Conservation (phyloP, 1,140 invertebrate genomes). For the Zaprionus davidi region DNA sequence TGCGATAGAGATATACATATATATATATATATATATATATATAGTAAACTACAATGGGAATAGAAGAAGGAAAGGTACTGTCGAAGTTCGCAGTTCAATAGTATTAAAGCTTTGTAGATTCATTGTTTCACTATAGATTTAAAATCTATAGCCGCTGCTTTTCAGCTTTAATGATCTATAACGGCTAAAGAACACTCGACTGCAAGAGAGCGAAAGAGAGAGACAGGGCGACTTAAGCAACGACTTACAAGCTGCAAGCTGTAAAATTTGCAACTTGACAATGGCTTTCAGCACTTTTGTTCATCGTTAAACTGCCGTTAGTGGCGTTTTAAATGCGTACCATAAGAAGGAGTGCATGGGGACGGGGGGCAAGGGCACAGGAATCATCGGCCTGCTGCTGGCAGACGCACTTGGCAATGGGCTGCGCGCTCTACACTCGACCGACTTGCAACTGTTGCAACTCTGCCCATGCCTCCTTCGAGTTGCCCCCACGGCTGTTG, state of each 20-base stretch:
- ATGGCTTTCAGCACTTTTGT: constrained; percentile 24
- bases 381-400: neutral
- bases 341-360: neutral
- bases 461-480: neutral
- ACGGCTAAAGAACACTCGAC: neutral
- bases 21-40: too few species aligned
- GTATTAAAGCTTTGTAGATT: too few species aligned
- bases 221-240: neutral
- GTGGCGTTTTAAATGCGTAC: neutral
- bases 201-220: neutral
- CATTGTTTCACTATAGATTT: too few species aligned
- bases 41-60: too few species aligned
- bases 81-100: too few species aligned
- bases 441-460: neutral
- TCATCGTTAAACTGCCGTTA: neutral
- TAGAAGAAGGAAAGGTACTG: too few species aligned
- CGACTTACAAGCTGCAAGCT: constrained; percentile 12
- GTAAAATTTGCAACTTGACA: constrained; percentile 24
- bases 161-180: too few species aligned
- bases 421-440: too few species aligned
- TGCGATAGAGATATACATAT: too few species aligned
- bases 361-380: neutral
- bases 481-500: neutral
- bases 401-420: neutral
- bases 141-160: too few species aligned